Evolutionary conservation across 2,113 vertebrate species (phyloP).

Genomic region (Dipodomys stephensi): DNA sequence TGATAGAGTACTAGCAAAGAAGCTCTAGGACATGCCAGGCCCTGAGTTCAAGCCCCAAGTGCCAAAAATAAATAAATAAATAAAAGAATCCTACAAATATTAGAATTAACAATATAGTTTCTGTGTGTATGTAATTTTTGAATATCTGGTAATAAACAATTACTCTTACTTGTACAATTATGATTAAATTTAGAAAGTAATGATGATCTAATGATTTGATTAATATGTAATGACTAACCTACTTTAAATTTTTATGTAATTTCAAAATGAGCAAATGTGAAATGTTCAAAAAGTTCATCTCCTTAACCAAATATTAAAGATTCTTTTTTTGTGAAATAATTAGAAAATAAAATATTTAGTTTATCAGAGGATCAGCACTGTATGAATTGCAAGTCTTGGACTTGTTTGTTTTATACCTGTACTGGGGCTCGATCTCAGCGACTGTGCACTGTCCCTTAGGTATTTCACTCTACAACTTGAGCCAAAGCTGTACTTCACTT

Average conservation of each 20-base stretch:
- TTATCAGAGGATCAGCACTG: neutral
- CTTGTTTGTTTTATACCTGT: too few relatives aligned
- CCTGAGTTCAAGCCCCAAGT: too few relatives aligned
- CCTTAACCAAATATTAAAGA: constrained; percentile 11
- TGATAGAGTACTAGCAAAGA: too few relatives aligned
- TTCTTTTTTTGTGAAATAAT: neutral
- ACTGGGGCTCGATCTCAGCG: too few relatives aligned
- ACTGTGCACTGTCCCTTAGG: too few relatives aligned
- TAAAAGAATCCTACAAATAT: neutral
- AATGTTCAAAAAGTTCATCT: neutral
- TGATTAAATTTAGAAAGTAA: neutral
- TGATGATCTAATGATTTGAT: neutral
- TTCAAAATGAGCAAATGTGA: neutral
- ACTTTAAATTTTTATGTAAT: constrained; percentile 11
- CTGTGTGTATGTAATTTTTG: neutral
- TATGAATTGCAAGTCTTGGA: neutral
- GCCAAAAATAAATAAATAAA: too few relatives aligned
- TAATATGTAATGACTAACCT: neutral
- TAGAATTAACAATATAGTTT: neutral
- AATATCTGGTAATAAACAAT: neutral
- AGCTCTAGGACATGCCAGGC: too few relatives aligned
- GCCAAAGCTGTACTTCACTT: too few relatives aligned
- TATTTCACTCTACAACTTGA: too few relatives aligned
- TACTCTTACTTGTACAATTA: neutral
- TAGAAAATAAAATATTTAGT: neutral